Conservation (phyloP, 2,113 vertebrate genomes). For the Rana temporaria region DNA sequence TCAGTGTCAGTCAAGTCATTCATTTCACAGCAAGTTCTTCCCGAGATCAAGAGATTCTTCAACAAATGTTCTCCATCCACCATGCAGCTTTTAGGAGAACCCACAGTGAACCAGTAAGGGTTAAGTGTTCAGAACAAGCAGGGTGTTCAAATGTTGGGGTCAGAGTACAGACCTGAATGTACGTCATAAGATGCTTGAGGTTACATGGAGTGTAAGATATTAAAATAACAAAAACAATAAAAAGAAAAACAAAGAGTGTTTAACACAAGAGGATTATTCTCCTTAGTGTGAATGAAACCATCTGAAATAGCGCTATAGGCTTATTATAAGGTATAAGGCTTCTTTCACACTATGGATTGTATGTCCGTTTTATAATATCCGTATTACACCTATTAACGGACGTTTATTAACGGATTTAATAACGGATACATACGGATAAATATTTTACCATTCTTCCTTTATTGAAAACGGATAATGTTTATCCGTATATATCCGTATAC, state of each 20-base stretch:
- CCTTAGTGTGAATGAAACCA: too few relatives aligned
- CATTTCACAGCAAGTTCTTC: conserved; percentile 8
- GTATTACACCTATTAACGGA: too few relatives aligned
- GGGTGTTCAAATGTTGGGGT: neutral
- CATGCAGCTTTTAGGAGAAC: neutral
- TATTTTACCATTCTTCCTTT: too few relatives aligned
- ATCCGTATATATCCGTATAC: too few relatives aligned
- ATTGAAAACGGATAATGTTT: too few relatives aligned
- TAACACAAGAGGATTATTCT: too few relatives aligned
- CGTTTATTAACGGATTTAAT: too few relatives aligned
- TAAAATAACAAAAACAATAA: neutral
- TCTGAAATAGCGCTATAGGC: too few relatives aligned
- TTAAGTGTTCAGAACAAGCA: neutral
- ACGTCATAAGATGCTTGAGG: conserved; percentile 4
- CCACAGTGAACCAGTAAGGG: neutral
- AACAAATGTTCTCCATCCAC: conserved; percentile 1
- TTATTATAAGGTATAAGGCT: too few relatives aligned
- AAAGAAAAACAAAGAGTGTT: neutral
- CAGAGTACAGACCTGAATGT: neutral
- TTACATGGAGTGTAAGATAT: neutral
- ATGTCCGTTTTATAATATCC: too few relatives aligned
- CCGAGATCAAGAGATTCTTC: neutral
- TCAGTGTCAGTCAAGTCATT: neutral
- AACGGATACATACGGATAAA: too few relatives aligned
- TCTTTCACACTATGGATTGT: too few relatives aligned